phyloP scores from a whole-genome alignment of 2,797 vertebrate genomes.

The Okamejei kenojei region DNA sequence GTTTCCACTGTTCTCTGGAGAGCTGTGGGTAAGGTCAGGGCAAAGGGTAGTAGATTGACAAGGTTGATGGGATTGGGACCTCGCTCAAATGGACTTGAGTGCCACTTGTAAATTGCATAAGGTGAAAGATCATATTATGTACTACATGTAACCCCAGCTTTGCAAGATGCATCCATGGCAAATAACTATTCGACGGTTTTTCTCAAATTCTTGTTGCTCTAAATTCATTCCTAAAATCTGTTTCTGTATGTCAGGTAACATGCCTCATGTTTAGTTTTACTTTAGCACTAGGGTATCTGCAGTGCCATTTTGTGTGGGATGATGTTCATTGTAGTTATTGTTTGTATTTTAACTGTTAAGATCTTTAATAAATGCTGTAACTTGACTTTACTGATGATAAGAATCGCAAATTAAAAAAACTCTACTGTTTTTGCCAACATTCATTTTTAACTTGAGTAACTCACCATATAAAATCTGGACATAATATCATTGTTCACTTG shows the following conservation, averaged over 20 bases:
- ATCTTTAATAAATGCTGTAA: background rate
- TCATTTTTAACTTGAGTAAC: background rate
- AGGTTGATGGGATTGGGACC: background rate
- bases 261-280: no score
- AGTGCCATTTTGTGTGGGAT: background rate
- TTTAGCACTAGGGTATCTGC: background rate
- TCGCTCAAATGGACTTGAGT: background rate
- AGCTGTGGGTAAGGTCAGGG: conserved; percentile 45
- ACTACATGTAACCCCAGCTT: background rate
- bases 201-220: background rate
- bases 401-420: background rate
- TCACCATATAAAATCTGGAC: no score
- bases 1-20: conserved; percentile 40
- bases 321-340: background rate
- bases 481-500: background rate
- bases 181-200: background rate
- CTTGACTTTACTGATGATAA: background rate
- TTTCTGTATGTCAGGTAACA: background rate
- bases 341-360: background rate
- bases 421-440: background rate
- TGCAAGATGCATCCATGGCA: background rate
- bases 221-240: background rate
- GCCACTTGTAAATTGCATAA: conserved; percentile 8
- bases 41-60: conserved; percentile 35
- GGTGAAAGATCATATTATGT: conserved; percentile 25